Evolutionary conservation across 2,888 invertebrate species (phyloP).

Genomic region (Malachius bipustulatus): DNA sequence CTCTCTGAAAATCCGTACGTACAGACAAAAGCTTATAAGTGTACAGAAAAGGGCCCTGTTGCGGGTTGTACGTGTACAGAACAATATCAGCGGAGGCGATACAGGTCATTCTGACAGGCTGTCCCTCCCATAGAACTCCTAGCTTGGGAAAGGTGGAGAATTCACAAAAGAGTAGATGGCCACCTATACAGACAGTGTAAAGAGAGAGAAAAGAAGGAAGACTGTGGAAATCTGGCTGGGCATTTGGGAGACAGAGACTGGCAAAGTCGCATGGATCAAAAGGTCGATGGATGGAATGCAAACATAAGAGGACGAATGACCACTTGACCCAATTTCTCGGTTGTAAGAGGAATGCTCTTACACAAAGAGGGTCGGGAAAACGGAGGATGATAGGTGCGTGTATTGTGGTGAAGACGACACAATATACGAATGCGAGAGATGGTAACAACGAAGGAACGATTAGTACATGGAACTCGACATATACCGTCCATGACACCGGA

Average conservation of each 20-base stretch:
- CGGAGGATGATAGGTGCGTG: background rate
- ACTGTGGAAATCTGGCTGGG: too few species aligned
- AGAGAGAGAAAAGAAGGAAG: background rate
- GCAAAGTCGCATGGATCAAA: background rate
- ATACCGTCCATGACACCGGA: too few species aligned
- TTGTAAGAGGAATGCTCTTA: background rate
- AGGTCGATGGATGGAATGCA: background rate
- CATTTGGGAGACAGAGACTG: too few species aligned
- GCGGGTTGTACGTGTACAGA: too few species aligned
- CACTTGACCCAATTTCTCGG: background rate
- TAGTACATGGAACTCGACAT: background rate
- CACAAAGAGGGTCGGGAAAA: background rate
- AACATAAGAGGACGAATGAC: background rate
- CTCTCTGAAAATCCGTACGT: too few species aligned
- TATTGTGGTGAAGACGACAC: background rate
- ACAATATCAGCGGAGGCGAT: background rate
- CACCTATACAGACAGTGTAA: background rate
- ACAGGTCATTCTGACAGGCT: too few species aligned
- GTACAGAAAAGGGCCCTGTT: too few species aligned
- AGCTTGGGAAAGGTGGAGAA: background rate
- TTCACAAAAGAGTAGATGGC: background rate
- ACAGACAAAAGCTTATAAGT: too few species aligned
- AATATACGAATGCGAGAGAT: background rate
- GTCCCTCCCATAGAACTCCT: too few species aligned
- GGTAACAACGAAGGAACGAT: background rate